Percentiles rank a stretch among this genome's conserved stretches.
Conservation (phyloP, 2,797 vertebrate genomes). For the Limosa lapponica region DNA sequence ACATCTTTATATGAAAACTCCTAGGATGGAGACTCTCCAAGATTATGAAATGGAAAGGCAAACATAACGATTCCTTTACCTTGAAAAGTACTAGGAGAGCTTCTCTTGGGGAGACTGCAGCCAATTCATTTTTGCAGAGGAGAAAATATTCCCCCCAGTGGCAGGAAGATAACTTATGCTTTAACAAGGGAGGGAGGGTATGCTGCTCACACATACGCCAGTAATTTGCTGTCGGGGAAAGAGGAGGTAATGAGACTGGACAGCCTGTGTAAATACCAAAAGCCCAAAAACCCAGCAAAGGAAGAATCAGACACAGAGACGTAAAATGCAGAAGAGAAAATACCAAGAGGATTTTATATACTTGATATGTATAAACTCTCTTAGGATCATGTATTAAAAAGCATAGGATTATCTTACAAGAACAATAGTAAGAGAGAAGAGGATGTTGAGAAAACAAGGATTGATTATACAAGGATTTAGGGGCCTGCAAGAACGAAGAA, state of each 20-base stretch:
- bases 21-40: neutral
- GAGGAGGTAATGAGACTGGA: slow-evolving; percentile 25
- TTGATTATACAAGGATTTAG: neutral
- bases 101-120: neutral
- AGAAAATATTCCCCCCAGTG: neutral
- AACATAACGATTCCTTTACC: neutral
- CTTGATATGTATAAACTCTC: neutral
- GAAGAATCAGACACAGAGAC: neutral
- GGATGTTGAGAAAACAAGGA: neutral
- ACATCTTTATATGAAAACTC: neutral
- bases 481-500: neutral
- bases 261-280: slow-evolving; percentile 34
- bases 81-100: neutral
- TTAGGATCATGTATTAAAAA: neutral
- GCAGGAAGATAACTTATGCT: neutral
- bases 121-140: slow-evolving; percentile 24
- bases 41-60: slow-evolving; percentile 45
- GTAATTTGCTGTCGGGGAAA: slow-evolving; percentile 6
- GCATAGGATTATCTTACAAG: neutral
- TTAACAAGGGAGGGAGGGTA: neutral
- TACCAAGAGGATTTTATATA: neutral
- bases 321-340: neutral
- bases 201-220: neutral
- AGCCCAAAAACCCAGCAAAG: slow-evolving; percentile 13
- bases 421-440: neutral